These are phyloP conservation scores for Eclectus roratus DNA, from an alignment of 2,113 vertebrate genomes.

Conservation along the genomic window DNA sequence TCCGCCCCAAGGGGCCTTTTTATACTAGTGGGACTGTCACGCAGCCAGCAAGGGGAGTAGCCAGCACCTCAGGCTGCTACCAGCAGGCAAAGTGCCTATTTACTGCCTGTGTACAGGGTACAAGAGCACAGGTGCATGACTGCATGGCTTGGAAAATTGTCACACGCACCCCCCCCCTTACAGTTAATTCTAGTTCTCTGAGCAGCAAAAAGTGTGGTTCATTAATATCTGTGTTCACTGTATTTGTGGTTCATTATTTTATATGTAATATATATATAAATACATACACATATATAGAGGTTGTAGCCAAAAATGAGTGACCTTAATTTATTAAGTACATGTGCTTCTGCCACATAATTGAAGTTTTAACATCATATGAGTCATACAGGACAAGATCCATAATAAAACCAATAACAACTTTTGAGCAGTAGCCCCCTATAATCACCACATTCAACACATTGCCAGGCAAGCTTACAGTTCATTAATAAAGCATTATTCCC, in stretches of 20 bases:
- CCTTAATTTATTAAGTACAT: neutral
- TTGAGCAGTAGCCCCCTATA: neutral
- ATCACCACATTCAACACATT: neutral
- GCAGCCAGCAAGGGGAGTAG: slow-evolving; percentile 41
- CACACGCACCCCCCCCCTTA: neutral
- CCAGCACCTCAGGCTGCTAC: neutral
- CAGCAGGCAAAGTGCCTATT: neutral
- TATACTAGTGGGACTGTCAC: neutral
- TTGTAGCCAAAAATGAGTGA: neutral
- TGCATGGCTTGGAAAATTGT: neutral
- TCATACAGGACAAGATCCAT: neutral
- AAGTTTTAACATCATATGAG: neutral
- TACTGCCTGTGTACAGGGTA: neutral
- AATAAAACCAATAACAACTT: neutral
- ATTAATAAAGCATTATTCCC: neutral
- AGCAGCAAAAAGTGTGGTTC: neutral
- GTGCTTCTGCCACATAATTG: neutral
- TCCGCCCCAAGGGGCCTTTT: neutral
- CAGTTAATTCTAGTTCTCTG: neutral
- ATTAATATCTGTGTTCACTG: neutral
- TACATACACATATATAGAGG: neutral
- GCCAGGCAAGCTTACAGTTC: neutral
- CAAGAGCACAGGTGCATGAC: neutral
- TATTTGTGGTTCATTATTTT: neutral
- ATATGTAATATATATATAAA: neutral